Base-by-base conservation (phyloP, 2,797 vertebrate species). In the Myripristis murdjan region DNA sequence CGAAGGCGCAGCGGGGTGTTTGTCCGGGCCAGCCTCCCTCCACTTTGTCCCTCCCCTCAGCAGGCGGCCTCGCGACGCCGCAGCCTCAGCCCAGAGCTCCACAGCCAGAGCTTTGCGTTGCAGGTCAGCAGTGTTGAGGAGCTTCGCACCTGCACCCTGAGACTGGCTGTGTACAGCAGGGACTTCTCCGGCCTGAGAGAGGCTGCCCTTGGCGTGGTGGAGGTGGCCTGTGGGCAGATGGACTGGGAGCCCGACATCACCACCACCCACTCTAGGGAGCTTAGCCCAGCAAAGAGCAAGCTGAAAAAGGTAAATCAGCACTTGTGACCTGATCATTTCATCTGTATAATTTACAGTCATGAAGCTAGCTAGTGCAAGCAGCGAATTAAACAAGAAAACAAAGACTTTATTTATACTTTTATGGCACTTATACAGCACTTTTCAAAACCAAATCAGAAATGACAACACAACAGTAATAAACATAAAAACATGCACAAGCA, bases 161-260 rank as follows among this genome's bases (percentile, higher is more conserved):
- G 75, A 41, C 92, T 96, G 23, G 91, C 89, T 0, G 91, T 94
- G 33, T 93, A 89, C 65, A 83, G 89, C 80, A 93, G 87, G 76
- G 93, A 95, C 74, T 95, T 95, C 86, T 93, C 93, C 0, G 93
- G 94, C 62, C 85, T 96, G 1, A 88, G 93, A 51, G 95, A 96
- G 73, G 85, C 91, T 0, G 83, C 81, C 0, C 73, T 96, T 18
- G 96, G 95, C 0, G 83, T 90, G 56, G 85, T 95, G 80, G 90
- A 96, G 77, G 86, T 96, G 55, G 53, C 91, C 14, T 96, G 95
- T 41, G 80, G 89, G 0, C 88, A 92, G 22, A 63, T 92, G 39
- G 89, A 94, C 7, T 95, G 93, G 93, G 75, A 93, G 22, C 80
- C 85, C 0, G 91, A 95, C 35, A 76, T 55, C 26, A 81, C 91